Evolutionary conservation across 2,888 invertebrate genomes (phyloP).

Genomic region (Pilophorus perplexus): DNA sequence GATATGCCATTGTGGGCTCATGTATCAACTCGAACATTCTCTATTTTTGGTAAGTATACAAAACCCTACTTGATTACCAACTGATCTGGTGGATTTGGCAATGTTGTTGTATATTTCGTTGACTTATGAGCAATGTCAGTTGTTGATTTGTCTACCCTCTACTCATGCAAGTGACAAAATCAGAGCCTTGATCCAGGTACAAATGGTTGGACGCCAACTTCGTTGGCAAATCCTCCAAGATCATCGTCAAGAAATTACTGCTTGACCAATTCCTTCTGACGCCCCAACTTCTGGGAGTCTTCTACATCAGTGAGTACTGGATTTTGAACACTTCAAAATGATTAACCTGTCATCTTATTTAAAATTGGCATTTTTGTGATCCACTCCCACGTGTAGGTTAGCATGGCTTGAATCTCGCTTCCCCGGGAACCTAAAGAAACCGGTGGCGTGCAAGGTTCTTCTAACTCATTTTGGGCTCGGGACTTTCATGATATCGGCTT

Average conservation of each 20-base stretch:
- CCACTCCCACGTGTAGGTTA: no score
- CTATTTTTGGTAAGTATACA: slow-evolving; percentile 60
- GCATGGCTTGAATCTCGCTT: slow-evolving; percentile 70
- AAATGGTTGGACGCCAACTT: slow-evolving; percentile 70
- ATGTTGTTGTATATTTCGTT: neutral
- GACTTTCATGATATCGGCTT: slow-evolving; percentile 66
- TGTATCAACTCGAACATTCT: slow-evolving; percentile 61
- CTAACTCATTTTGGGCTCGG: slow-evolving; percentile 75
- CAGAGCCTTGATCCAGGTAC: slow-evolving; percentile 66
- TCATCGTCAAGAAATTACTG: slow-evolving; percentile 66
- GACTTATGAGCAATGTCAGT: no score
- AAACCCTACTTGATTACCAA: no score
- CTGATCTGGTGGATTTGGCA: neutral
- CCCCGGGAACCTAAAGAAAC: slow-evolving; percentile 62
- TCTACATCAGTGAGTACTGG: slow-evolving; percentile 65
- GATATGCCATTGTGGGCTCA: slow-evolving; percentile 63
- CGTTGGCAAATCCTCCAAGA: slow-evolving; percentile 62
- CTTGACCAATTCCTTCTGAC: slow-evolving; percentile 76
- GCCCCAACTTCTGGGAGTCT: slow-evolving; percentile 66
- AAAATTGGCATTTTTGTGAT: neutral
- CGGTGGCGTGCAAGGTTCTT: slow-evolving; percentile 66
- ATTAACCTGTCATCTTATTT: slow-evolving; percentile 28
- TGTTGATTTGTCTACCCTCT: no score
- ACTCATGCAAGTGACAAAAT: no score
- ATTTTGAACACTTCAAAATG: neutral